Evolutionary conservation across 1,140 invertebrate species (phyloP).

Genomic region (Hyles vespertilio): DNA sequence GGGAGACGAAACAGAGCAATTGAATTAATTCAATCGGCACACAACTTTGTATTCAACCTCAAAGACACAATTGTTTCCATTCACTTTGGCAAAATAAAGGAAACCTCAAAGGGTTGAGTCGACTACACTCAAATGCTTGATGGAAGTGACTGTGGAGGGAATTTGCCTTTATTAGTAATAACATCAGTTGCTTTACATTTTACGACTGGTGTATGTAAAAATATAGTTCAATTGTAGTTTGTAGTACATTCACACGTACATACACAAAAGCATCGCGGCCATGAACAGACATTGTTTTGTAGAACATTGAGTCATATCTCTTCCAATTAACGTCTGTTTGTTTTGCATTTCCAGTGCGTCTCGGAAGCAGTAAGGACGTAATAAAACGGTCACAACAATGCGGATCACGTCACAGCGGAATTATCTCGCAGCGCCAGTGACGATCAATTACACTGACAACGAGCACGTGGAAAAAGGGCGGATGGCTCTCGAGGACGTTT

Average conservation of each 20-base stretch:
- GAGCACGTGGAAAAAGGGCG: slow-evolving; percentile 51
- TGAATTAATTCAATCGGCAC: slow-evolving; percentile 69
- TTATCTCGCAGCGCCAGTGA: slow-evolving; percentile 62
- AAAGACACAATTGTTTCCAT: slow-evolving; percentile 62
- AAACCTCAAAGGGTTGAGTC: slow-evolving; percentile 53
- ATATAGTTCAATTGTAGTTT: background rate
- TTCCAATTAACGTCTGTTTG: slow-evolving; percentile 55
- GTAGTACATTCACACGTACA: background rate
- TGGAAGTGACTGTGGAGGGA: slow-evolving; percentile 21
- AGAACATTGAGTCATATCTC: slow-evolving; percentile 41
- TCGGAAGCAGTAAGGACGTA: slow-evolving; percentile 34
- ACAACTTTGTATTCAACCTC: slow-evolving; percentile 57
- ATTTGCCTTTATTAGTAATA: background rate
- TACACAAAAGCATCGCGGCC: no score
- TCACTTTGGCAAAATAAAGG: slow-evolving; percentile 55
- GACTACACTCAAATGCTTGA: slow-evolving; percentile 50
- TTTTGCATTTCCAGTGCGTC: slow-evolving; percentile 59
- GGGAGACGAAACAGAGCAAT: slow-evolving; percentile 56
- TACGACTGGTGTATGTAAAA: no score
- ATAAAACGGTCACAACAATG: slow-evolving; percentile 59
- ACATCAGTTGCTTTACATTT: background rate
- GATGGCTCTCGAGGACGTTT: slow-evolving; percentile 24
- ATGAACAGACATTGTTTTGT: no score
- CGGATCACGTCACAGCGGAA: slow-evolving; percentile 64
- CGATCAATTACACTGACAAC: slow-evolving; percentile 68